These are phyloP conservation scores for Thalassaphorura encarpata DNA, from an alignment of 1,140 invertebrate species.

Conservation along the genomic window DNA sequence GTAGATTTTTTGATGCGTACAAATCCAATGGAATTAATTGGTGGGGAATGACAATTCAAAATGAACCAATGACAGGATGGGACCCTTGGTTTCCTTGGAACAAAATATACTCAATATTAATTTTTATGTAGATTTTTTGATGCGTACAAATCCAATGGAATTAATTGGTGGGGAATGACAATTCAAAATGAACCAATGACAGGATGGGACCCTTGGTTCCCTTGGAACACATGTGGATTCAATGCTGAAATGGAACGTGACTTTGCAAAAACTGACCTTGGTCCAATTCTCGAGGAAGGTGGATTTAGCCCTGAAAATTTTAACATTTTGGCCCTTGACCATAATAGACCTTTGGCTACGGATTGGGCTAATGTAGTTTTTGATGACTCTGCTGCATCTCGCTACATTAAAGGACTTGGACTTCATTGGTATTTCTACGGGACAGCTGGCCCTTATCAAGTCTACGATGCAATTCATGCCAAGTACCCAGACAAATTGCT, in stretches of 20 bases:
- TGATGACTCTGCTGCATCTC: slow-evolving; percentile 42
- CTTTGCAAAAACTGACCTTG: slow-evolving; percentile 56
- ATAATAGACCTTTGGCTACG: slow-evolving; percentile 54
- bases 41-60: slow-evolving; percentile 52
- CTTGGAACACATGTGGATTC: slow-evolving; percentile 43
- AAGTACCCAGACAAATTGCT: slow-evolving; percentile 59
- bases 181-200: slow-evolving; percentile 39
- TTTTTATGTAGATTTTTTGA: slow-evolving; percentile 19
- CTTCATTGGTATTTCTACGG: slow-evolving; percentile 60
- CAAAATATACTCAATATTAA: no score
- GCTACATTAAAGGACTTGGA: slow-evolving; percentile 64
- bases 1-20: slow-evolving; percentile 38
- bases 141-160: slow-evolving; percentile 42
- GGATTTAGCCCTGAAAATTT: slow-evolving; percentile 46
- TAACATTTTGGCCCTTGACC: slow-evolving; percentile 59
- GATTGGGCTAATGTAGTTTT: slow-evolving; percentile 50
- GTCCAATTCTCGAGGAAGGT: slow-evolving; percentile 43
- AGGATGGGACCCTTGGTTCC: slow-evolving; percentile 33
- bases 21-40: slow-evolving; percentile 43
- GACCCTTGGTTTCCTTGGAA: slow-evolving; percentile 38
- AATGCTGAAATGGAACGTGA: slow-evolving; percentile 34
- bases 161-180: slow-evolving; percentile 52
- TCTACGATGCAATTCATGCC: slow-evolving; percentile 45
- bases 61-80: slow-evolving; percentile 36
- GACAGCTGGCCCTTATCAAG: slow-evolving; percentile 3